Conservation (phyloP, 2,113 vertebrate species). For the Thinocorus orbignyianus region DNA sequence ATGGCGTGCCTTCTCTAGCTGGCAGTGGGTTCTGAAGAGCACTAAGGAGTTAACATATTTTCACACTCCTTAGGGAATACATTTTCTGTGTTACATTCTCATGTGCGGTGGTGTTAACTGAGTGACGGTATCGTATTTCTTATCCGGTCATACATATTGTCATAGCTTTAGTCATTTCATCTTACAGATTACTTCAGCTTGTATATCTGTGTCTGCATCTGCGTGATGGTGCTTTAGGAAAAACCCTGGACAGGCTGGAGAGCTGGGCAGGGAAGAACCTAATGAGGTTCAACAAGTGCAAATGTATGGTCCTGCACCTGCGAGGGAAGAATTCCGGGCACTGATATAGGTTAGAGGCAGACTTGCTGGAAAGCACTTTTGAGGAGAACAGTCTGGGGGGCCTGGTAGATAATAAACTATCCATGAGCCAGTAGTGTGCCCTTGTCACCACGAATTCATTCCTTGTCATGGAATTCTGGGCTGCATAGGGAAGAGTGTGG, state of each 20-base stretch:
- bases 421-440: too few relatives aligned
- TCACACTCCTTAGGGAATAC: not conserved
- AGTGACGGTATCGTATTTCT: not conserved
- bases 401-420: too few relatives aligned
- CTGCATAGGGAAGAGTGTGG: too few relatives aligned
- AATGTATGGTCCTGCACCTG: too few relatives aligned
- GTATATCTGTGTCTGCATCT: not conserved
- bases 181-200: not conserved
- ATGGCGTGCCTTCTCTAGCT: not conserved
- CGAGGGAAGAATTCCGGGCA: too few relatives aligned
- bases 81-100: not conserved
- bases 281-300: too few relatives aligned
- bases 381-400: too few relatives aligned
- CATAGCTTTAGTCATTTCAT: not conserved
- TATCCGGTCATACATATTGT: not conserved
- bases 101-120: not conserved
- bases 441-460: too few relatives aligned
- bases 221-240: not conserved
- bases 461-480: too few relatives aligned
- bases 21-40: not conserved
- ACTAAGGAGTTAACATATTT: not conserved
- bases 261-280: too few relatives aligned
- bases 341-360: too few relatives aligned
- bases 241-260: not conserved
- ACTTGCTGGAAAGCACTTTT: too few relatives aligned